Evolutionary conservation across 2,888 invertebrate species (phyloP), one percentile per base, ranked within the genome.

Genomic region (Cotesia congregata): DNA sequence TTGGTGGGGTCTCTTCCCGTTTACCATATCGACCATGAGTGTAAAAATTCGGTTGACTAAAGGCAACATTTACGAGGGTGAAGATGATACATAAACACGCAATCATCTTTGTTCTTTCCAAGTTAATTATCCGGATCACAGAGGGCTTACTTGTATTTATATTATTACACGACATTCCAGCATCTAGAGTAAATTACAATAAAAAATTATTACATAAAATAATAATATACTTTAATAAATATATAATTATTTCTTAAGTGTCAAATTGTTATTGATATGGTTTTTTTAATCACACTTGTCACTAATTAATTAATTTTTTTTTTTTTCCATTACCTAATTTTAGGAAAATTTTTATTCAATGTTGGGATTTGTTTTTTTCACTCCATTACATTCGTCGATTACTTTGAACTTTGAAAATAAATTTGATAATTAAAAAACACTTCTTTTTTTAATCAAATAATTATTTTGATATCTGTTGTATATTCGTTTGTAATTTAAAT

Each of bases 11-110:
- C 67, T 84, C 84, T 40, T 82, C 80, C 5, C 86, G 83, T 78
- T 87, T 87, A 5, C 87, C 87, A 72, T 85, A 87, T 4, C 86
- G 84, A 64, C 83, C 81, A 65, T 82, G 82, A 40, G 80, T 77
- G 81, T 86, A 84, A 78, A 87, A 87, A 69, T 81, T 82, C 20
- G 79, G 74, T 65, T 83, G 80, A 69, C 84, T 82, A 6, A 84
- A 82, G 3, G 83, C 83, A 1, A 83, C 84, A 39, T 83, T 83
- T 61, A 82, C 78, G 30, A 87, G 39, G 6, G 82, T 79, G 67
- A 83, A 83, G 69, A 83, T 80, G 72, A 86, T 83, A 84, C 85
- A 85, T 62, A 87, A 75, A 80, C 84, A 85, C 69, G 79, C 79
- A 41, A 83, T 79, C 62, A 84, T 77, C 71, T 83, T 82, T 6